A percentile compares a stretch with the other conserved stretches of the same genome.
Conservation (phyloP, 2,888 invertebrate genomes). For the Anthrax anthrax region DNA sequence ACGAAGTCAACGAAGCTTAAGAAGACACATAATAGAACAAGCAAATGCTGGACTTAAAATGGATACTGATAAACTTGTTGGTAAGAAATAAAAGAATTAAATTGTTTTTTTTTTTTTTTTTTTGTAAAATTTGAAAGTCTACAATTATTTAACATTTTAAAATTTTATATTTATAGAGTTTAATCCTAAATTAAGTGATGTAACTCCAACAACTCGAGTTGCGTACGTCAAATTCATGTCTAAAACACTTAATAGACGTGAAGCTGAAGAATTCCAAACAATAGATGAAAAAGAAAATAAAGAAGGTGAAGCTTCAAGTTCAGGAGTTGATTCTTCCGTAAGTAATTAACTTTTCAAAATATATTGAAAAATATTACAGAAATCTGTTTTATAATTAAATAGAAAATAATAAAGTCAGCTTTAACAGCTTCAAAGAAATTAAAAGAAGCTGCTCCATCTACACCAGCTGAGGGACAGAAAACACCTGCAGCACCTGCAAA, state of each 20-base stretch:
- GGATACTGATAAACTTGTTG: constrained; percentile 58
- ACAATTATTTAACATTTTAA: not conserved
- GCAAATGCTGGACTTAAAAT: constrained; percentile 45
- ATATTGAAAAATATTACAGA: no score
- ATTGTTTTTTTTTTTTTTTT: no score
- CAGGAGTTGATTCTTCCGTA: not conserved
- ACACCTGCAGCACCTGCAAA: no score
- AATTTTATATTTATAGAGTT: constrained; percentile 41
- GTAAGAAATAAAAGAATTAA: no score
- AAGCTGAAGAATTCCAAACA: constrained; percentile 12
- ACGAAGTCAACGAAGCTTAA: constrained; percentile 54
- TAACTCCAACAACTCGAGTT: constrained; percentile 63
- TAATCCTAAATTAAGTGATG: constrained; percentile 62
- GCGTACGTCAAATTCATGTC: constrained; percentile 83
- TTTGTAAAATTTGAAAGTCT: constrained; percentile 1
- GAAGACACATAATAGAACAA: constrained; percentile 53
- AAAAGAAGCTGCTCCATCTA: constrained; percentile 1
- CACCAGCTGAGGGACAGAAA: not conserved
- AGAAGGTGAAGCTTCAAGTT: not conserved
- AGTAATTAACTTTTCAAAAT: not conserved
- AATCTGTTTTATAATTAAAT: not conserved
- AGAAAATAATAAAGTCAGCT: constrained; percentile 6
- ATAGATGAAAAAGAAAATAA: constrained; percentile 3
- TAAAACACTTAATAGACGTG: constrained; percentile 46
- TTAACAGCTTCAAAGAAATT: constrained; percentile 1